phyloP scores from a whole-genome alignment of 2,113 vertebrate genomes.

The Peromyscus californicus region DNA sequence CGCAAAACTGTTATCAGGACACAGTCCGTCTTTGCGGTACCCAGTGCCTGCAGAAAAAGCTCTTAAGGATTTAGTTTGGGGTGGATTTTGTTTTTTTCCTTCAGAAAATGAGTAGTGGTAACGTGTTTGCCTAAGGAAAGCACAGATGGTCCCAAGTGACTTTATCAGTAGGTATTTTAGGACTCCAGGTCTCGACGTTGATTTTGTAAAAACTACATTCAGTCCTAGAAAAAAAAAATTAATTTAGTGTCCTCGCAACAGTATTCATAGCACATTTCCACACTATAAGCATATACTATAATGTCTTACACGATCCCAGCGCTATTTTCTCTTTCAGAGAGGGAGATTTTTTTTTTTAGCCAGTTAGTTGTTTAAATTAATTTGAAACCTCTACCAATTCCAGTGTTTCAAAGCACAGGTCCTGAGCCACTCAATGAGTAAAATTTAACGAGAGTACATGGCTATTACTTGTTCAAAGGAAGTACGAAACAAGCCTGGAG shows the following conservation, averaged over 20 bases:
- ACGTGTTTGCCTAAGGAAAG: not conserved
- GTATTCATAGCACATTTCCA: slow-evolving; percentile 21
- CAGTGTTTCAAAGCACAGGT: slow-evolving; percentile 35
- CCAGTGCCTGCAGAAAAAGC: not conserved
- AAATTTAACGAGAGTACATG: not conserved
- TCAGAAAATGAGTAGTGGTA: not conserved
- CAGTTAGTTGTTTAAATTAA: not conserved
- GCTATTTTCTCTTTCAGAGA: not conserved
- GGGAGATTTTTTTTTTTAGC: not conserved
- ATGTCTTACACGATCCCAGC: not conserved
- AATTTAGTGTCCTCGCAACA: slow-evolving; percentile 35
- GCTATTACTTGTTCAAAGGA: not conserved
- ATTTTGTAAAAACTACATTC: not conserved
- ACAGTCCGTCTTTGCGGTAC: not conserved
- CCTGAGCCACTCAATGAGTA: not conserved
- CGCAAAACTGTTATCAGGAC: not conserved
- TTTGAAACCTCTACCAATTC: not conserved
- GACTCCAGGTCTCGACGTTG: not conserved
- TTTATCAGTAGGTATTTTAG: not conserved
- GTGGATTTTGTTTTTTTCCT: not conserved
- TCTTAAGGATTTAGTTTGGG: not conserved
- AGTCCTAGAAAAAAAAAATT: slow-evolving; percentile 7
- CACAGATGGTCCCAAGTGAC: not conserved
- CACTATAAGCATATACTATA: not conserved
- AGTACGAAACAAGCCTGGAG: not conserved